Conservation (phyloP, 2,113 vertebrate genomes). For the Tachycineta bicolor region DNA sequence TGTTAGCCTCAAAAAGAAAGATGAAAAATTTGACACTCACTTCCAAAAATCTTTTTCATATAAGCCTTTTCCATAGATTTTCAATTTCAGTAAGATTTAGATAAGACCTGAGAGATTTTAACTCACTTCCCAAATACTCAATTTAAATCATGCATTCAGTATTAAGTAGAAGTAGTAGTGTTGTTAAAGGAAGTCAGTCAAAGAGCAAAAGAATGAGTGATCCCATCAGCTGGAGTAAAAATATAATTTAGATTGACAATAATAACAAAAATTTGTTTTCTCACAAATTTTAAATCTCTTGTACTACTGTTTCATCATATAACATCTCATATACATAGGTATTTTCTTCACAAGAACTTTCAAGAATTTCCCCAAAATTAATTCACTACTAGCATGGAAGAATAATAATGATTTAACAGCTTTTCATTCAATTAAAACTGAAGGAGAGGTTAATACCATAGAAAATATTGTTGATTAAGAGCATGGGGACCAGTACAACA, state of each 20-base stretch:
- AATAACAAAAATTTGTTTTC: neutral
- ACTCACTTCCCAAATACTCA: neutral
- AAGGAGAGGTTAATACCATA: neutral
- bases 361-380: neutral
- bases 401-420: neutral
- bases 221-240: neutral
- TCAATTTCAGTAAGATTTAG: neutral
- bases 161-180: neutral
- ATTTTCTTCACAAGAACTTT: neutral
- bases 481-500: neutral
- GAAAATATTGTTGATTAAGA: neutral
- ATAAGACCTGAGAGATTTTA: neutral
- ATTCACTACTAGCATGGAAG: neutral
- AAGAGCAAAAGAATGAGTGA: neutral
- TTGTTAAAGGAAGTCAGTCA: neutral
- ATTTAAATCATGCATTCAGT: neutral
- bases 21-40: neutral
- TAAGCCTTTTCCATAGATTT: neutral
- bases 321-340: neutral
- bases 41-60: neutral
- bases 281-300: neutral
- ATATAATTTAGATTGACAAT: neutral
- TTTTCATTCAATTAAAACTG: neutral
- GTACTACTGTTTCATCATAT: neutral
- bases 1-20: neutral